Conservation (phyloP, 2,113 vertebrate genomes). For the Perccottus glenii region DNA sequence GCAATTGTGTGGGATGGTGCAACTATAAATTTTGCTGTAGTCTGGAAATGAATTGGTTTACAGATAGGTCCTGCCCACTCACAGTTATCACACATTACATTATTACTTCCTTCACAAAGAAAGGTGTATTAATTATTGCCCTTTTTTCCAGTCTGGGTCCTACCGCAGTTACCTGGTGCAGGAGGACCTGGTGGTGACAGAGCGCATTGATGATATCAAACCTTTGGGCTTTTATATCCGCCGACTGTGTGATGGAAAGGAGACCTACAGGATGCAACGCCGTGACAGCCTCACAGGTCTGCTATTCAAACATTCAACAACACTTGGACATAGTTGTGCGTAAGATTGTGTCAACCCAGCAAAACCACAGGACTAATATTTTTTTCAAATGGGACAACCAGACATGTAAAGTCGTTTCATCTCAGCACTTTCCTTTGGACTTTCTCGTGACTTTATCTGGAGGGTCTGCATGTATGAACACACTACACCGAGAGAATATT, state of each 20-base stretch:
- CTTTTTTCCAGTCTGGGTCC: conserved; percentile 82
- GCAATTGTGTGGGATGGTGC: neutral
- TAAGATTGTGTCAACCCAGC: too few relatives aligned
- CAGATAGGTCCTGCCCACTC: neutral
- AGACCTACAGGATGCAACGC: conserved; percentile 88
- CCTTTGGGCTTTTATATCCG: conserved; percentile 92
- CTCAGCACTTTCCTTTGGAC: too few relatives aligned
- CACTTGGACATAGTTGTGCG: too few relatives aligned
- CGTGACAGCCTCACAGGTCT: conserved; percentile 84
- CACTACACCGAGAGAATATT: too few relatives aligned
- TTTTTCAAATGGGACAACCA: too few relatives aligned
- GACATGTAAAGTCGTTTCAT: too few relatives aligned
- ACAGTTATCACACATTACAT: neutral
- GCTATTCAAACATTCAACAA: neutral
- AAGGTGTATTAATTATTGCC: too few relatives aligned
- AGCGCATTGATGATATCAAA: conserved; percentile 87
- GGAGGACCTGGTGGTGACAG: conserved; percentile 93
- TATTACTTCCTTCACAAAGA: neutral
- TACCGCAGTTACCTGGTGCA: conserved; percentile 91
- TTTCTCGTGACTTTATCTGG: too few relatives aligned
- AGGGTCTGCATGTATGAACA: too few relatives aligned
- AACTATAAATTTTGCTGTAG: neutral
- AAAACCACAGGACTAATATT: too few relatives aligned
- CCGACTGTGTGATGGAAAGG: conserved; percentile 88
- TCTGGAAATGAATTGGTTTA: neutral